phyloP scores from a whole-genome alignment of 2,888 invertebrate species.

The Caenorhabditis sp. region DNA sequence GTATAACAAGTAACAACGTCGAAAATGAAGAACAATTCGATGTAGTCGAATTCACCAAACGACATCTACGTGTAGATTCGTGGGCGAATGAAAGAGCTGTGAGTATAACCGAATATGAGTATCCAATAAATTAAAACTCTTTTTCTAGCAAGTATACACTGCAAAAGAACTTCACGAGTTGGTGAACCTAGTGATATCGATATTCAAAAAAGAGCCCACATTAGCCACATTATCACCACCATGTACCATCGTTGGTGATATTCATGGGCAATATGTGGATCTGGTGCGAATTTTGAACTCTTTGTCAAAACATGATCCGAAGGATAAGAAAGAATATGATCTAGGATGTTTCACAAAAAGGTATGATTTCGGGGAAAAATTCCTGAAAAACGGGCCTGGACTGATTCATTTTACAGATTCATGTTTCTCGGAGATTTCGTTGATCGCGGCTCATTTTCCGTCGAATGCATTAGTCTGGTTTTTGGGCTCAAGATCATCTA shows the following conservation, averaged over 20 bases:
- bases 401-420: too few species aligned
- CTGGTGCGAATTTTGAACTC: too few species aligned
- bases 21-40: constrained; percentile 1
- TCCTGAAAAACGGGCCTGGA: too few species aligned
- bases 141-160: constrained; percentile 5
- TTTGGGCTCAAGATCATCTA: constrained; percentile 34
- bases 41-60: not conserved
- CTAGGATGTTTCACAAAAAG: too few species aligned
- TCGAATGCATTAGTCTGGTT: constrained; percentile 38
- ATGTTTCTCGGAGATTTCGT: constrained; percentile 45
- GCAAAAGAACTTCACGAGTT: constrained; percentile 13
- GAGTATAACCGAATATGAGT: too few species aligned
- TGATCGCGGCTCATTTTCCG: constrained; percentile 31
- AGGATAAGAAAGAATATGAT: too few species aligned
- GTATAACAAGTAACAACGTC: too few species aligned
- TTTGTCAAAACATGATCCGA: too few species aligned
- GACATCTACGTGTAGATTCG: not conserved
- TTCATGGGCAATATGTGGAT: constrained; percentile 36
- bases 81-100: constrained; percentile 4
- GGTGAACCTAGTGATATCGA: not conserved
- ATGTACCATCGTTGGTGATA: constrained; percentile 34
- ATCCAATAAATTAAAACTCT: too few species aligned
- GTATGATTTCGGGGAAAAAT: too few species aligned
- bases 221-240: constrained; percentile 30
- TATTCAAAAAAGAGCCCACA: constrained; percentile 12